phyloP scores from a whole-genome alignment of 2,888 invertebrate genomes.

The Ormyrus nitidulus region DNA sequence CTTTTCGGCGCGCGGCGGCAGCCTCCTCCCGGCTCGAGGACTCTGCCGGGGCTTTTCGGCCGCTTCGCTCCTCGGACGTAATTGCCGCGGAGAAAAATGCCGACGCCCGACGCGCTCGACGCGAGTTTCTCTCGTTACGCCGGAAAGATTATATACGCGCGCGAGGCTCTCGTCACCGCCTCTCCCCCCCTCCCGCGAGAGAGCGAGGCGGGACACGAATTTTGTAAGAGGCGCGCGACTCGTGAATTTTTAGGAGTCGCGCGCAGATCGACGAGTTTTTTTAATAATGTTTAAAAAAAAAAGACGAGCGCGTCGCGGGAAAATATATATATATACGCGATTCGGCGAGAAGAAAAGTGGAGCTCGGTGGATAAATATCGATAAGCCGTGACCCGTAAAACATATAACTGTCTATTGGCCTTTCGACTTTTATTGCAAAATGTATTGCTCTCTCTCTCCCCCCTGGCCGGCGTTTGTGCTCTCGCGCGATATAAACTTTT shows the following conservation, averaged over 20 bases:
- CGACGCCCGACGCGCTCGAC: slow-evolving; percentile 3
- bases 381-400: slow-evolving; percentile 40
- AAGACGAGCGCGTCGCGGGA: background rate
- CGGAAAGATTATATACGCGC: slow-evolving; percentile 18
- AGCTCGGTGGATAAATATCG: slow-evolving; percentile 27
- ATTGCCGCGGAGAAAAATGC: slow-evolving; percentile 29
- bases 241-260: background rate
- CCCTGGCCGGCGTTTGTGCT: background rate
- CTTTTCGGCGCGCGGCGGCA: slow-evolving; percentile 7
- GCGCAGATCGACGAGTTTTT: background rate
- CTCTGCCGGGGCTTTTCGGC: background rate
- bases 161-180: background rate
- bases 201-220: background rate
- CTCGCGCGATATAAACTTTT: slow-evolving; percentile 12
- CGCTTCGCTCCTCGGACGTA: slow-evolving; percentile 25
- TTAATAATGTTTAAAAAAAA: background rate
- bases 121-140: slow-evolving; percentile 36
- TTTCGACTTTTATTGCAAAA: slow-evolving; percentile 41
- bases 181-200: background rate
- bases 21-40: background rate
- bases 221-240: background rate
- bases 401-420: slow-evolving; percentile 30
- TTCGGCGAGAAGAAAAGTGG: background rate
- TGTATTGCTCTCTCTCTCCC: background rate
- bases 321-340: background rate